Evolutionary conservation across 2,888 invertebrate genomes (phyloP).

Genomic region (Campoplex capitator): DNA sequence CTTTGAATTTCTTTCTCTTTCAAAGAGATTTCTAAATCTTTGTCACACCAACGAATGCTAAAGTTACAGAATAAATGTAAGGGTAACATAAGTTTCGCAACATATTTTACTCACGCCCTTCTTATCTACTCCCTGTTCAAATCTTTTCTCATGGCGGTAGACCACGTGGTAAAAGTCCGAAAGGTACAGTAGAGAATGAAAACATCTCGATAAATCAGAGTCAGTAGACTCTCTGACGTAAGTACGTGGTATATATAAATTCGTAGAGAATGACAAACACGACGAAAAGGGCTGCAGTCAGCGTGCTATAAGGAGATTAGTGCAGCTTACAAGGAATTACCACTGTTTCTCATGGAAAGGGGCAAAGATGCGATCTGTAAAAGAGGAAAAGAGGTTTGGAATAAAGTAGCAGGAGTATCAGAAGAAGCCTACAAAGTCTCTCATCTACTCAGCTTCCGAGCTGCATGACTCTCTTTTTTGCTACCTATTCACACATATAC

Average conservation of each 20-base stretch:
- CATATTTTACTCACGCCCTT: constrained; percentile 37
- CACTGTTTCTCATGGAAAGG: constrained; percentile 71
- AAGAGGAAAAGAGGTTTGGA: constrained; percentile 59
- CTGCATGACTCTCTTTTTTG: constrained; percentile 58
- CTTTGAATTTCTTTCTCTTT: background rate
- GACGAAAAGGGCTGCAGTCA: constrained; percentile 66
- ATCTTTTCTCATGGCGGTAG: constrained; percentile 69
- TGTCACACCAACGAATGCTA: background rate
- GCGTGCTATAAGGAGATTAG: constrained; percentile 79
- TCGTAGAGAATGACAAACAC: constrained; percentile 36
- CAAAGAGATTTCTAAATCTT: background rate
- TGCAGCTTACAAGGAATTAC: constrained; percentile 81
- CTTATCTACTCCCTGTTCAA: background rate
- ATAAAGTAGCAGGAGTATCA: constrained; percentile 58
- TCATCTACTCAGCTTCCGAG: constrained; percentile 74
- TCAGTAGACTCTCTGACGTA: constrained; percentile 58
- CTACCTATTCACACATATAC: constrained; percentile 31
- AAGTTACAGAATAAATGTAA: constrained; percentile 22
- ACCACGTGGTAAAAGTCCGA: constrained; percentile 72
- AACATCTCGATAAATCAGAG: constrained; percentile 83
- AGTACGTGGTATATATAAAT: constrained; percentile 20
- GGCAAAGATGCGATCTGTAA: constrained; percentile 71
- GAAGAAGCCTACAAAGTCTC: constrained; percentile 59
- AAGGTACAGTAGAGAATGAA: constrained; percentile 78
- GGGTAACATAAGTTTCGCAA: constrained; percentile 16